Evolutionary conservation across 2,888 invertebrate genomes (phyloP).

Genomic region (Amblyjoppa proteus): DNA sequence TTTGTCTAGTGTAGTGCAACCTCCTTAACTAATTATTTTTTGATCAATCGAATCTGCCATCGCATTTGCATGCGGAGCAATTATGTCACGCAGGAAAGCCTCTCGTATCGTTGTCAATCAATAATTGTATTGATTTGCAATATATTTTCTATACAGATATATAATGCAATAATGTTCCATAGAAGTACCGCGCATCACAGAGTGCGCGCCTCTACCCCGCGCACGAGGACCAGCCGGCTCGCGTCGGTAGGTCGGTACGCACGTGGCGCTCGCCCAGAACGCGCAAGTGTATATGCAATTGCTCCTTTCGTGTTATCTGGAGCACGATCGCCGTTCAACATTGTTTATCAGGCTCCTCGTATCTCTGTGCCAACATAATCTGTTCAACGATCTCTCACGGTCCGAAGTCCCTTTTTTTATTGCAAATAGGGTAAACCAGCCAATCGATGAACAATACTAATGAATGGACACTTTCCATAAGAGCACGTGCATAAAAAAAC

Average conservation of each 20-base stretch:
- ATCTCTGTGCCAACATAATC: background rate
- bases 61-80: background rate
- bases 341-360: background rate
- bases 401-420: background rate
- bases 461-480: too few relatives aligned
- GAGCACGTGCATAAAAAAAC: too few relatives aligned
- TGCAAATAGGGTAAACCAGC: too few relatives aligned
- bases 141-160: background rate
- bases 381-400: background rate
- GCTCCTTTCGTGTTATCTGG: background rate
- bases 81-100: background rate
- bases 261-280: background rate
- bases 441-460: too few relatives aligned
- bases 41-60: background rate
- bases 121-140: background rate
- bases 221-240: background rate
- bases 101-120: background rate
- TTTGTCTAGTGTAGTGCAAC: background rate
- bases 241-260: background rate
- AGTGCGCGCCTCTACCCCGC: background rate
- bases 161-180: background rate
- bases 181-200: background rate
- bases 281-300: background rate
- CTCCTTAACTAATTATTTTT: background rate
- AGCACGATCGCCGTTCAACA: background rate